phyloP scores from a whole-genome alignment of 2,888 invertebrate genomes.

The Dynastes maya region DNA sequence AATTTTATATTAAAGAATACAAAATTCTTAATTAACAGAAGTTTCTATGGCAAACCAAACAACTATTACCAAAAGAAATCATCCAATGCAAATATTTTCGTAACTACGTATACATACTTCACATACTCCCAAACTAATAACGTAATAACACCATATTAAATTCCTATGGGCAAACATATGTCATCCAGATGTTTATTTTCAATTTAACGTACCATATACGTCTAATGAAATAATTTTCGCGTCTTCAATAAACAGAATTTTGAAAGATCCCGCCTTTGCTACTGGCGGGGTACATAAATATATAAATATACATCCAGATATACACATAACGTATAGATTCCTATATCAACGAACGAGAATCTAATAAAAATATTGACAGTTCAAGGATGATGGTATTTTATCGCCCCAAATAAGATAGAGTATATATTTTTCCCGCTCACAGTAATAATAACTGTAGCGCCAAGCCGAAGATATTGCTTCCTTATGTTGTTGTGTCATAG shows the following conservation, averaged over 20 bases:
- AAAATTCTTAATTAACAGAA: no score
- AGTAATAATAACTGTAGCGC: no score
- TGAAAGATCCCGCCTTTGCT: not conserved
- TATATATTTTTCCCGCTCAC: no score
- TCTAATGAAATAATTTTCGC: conserved; percentile 5
- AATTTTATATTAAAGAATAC: no score
- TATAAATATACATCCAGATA: no score
- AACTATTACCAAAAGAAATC: not conserved
- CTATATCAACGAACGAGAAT: no score
- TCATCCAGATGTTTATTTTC: conserved; percentile 26
- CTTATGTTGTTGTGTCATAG: no score
- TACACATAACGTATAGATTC: no score
- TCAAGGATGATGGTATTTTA: conserved; percentile 3
- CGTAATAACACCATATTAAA: not conserved
- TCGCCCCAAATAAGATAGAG: not conserved
- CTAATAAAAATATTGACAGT: conserved; percentile 9
- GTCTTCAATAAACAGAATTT: not conserved
- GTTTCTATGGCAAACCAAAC: not conserved
- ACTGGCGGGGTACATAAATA: no score
- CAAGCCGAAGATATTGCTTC: no score
- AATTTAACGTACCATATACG: conserved; percentile 14
- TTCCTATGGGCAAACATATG: conserved; percentile 6
- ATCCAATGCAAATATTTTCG: not conserved
- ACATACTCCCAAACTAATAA: not conserved
- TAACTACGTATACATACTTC: not conserved